phyloP scores from a whole-genome alignment of 1,140 invertebrate genomes.

The Microplitis mediator region DNA sequence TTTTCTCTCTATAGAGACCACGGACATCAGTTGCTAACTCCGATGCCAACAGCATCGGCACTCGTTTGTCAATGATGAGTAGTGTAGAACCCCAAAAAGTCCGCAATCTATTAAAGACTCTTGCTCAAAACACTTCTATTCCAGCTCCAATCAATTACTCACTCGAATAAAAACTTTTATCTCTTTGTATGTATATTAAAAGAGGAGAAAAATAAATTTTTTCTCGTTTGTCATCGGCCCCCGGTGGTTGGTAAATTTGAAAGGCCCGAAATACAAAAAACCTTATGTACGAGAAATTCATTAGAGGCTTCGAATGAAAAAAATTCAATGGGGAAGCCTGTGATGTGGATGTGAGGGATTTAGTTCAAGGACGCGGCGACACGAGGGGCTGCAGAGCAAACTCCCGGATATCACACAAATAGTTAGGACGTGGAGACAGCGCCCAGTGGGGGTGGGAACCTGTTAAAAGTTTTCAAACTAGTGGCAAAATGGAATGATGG shows the following conservation, averaged over 20 bases:
- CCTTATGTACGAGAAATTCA: background rate
- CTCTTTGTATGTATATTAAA: background rate
- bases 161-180: background rate
- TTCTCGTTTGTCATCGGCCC: no score
- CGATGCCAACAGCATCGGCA: conserved; percentile 5
- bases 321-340: background rate
- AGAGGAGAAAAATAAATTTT: no score
- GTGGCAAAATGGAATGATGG: conserved; percentile 11
- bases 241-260: no score
- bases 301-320: background rate
- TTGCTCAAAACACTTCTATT: no score
- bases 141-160: no score
- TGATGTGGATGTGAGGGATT: background rate
- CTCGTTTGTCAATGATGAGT: conserved; percentile 1
- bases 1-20: background rate
- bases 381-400: background rate
- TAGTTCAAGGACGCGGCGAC: background rate
- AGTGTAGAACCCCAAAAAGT: background rate
- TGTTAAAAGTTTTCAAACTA: conserved; percentile 34
- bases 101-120: background rate
- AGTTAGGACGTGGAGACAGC: no score
- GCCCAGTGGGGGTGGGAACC: conserved; percentile 14
- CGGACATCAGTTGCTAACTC: background rate
- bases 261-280: background rate
- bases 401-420: background rate